Conservation (phyloP, 2,888 invertebrate genomes). For the Parnassius glacialis region DNA sequence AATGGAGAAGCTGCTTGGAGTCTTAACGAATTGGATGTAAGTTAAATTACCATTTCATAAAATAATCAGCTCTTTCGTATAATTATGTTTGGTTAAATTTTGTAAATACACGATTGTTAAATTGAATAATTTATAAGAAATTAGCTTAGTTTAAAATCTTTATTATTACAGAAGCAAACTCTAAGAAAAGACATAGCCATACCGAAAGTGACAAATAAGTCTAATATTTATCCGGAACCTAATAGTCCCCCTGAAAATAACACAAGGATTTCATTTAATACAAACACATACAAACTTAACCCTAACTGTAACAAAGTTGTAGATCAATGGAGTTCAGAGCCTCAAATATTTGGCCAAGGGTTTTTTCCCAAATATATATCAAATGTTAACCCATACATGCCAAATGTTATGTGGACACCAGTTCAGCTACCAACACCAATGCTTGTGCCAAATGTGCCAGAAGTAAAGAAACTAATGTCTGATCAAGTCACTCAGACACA, state of each 20-base stretch:
- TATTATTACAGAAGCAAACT: slow-evolving; percentile 12
- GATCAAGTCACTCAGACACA: slow-evolving; percentile 1
- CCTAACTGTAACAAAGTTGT: slow-evolving; percentile 1
- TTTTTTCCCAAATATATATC: neutral
- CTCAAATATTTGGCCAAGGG: neutral
- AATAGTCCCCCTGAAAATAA: slow-evolving; percentile 33
- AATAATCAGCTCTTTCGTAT: neutral
- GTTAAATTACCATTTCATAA: slow-evolving; percentile 19
- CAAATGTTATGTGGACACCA: slow-evolving; percentile 13
- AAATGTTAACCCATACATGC: neutral
- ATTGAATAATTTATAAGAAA: too few species aligned
- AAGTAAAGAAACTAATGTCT: slow-evolving; percentile 10
- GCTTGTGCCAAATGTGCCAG: neutral
- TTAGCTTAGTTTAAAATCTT: neutral
- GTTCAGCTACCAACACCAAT: slow-evolving; percentile 9
- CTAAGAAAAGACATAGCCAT: slow-evolving; percentile 28
- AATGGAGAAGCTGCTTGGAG: slow-evolving; percentile 60
- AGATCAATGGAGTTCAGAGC: neutral
- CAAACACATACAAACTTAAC: neutral
- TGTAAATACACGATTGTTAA: too few species aligned
- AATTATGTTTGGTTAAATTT: too few species aligned
- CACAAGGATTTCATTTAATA: neutral
- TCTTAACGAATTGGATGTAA: slow-evolving; percentile 49
- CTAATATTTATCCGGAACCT: slow-evolving; percentile 43
- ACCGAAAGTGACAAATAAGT: slow-evolving; percentile 34